A percentile compares a stretch with the other conserved stretches of the same genome.
Conservation (phyloP, 2,888 invertebrate genomes). For the Thereva unica region DNA sequence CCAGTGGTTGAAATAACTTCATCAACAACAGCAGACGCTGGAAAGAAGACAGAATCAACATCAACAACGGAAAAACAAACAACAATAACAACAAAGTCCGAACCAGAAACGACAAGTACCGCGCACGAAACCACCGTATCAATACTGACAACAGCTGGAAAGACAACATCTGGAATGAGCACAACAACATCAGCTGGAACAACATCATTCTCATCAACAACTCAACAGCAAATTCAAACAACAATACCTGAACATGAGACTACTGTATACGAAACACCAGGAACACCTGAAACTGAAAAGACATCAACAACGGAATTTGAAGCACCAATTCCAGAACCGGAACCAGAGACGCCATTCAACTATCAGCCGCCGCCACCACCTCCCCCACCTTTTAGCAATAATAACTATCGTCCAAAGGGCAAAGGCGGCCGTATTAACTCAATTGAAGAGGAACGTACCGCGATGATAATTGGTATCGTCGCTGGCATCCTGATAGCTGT, state of each 20-base stretch:
- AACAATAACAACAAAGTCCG: constrained; percentile 50
- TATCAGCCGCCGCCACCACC: constrained; percentile 45
- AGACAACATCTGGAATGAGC: constrained; percentile 32
- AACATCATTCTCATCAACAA: constrained; percentile 47
- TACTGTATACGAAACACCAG: constrained; percentile 52
- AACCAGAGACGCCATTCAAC: constrained; percentile 48
- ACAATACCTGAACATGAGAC: constrained; percentile 54
- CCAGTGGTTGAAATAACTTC: constrained; percentile 46
- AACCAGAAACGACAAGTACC: constrained; percentile 45
- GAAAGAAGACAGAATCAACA: constrained; percentile 53
- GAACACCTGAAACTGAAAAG: constrained; percentile 46
- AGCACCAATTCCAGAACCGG: constrained; percentile 44
- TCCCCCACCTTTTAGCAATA: constrained; percentile 52
- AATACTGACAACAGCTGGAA: constrained; percentile 45
- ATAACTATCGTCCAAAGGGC: constrained; percentile 48
- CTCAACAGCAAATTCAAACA: constrained; percentile 50
- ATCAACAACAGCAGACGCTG: constrained; percentile 46
- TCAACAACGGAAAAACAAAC: constrained; percentile 61
- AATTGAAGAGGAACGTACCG: constrained; percentile 73
- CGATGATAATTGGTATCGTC: constrained; percentile 84
- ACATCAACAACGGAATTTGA: constrained; percentile 46
- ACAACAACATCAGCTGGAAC: constrained; percentile 42
- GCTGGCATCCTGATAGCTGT: constrained; percentile 90
- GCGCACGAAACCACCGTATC: constrained; percentile 48
- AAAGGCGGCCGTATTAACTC: constrained; percentile 64